phyloP scores from a whole-genome alignment of 2,888 invertebrate genomes.

The Saturnia japonica region DNA sequence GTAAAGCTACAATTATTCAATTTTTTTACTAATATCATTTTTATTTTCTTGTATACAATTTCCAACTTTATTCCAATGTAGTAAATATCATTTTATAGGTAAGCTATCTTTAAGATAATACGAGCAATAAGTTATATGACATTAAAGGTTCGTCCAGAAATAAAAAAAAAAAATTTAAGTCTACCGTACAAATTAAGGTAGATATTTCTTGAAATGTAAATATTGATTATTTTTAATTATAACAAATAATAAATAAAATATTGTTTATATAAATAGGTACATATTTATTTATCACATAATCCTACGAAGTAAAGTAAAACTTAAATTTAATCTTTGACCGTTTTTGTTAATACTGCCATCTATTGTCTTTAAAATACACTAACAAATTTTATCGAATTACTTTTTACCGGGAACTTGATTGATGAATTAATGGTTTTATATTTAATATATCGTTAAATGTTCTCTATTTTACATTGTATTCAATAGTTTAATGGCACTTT shows the following conservation, averaged over 20 bases:
- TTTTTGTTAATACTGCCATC: background rate
- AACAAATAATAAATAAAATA: background rate
- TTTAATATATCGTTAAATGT: background rate
- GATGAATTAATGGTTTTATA: background rate
- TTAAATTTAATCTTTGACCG: background rate
- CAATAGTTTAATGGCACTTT: background rate
- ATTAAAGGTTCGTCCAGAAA: background rate
- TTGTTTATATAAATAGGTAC: background rate
- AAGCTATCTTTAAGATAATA: background rate
- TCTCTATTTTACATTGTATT: background rate
- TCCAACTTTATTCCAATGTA: background rate
- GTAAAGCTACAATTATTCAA: background rate
- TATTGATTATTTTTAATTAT: background rate
- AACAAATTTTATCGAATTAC: background rate
- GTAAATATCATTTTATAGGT: background rate
- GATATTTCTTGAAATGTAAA: background rate
- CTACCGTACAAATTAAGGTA: background rate
- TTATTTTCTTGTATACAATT: background rate
- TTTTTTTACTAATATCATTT: background rate
- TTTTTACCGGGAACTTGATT: background rate
- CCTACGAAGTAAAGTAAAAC: background rate
- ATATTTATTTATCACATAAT: background rate
- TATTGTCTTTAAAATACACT: background rate
- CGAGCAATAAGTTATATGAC: background rate
- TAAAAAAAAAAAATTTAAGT: background rate